These are phyloP conservation scores for Eupleurogrammus muticus DNA, from an alignment of 2,797 vertebrate species.

Conservation along the genomic window DNA sequence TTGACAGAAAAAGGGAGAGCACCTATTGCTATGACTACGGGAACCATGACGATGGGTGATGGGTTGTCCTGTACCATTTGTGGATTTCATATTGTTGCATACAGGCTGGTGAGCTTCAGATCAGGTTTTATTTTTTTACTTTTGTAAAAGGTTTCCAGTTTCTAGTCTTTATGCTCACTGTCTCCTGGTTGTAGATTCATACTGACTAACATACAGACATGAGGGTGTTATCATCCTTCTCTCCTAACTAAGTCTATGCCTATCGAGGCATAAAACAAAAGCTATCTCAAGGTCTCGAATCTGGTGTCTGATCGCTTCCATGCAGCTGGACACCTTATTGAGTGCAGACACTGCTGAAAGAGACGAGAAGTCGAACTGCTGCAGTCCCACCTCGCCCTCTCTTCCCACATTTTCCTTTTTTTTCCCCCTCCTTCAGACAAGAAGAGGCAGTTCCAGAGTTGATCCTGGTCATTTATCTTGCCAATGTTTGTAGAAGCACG, in stretches of 20 bases:
- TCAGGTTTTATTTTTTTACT: background rate
- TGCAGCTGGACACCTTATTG: slow-evolving; percentile 6
- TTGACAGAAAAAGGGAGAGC: no score
- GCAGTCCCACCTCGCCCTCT: slow-evolving; percentile 6
- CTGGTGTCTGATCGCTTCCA: slow-evolving; percentile 3
- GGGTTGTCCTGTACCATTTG: no score
- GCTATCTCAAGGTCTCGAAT: slow-evolving; percentile 2
- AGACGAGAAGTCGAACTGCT: slow-evolving; percentile 8
- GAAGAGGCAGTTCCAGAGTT: slow-evolving; percentile 29
- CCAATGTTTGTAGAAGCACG: slow-evolving; percentile 53
- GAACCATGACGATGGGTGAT: no score
- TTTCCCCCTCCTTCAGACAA: background rate
- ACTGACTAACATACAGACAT: background rate
- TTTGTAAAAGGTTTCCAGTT: background rate
- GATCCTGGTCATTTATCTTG: slow-evolving; percentile 69
- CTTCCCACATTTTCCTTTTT: background rate
- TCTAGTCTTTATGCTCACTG: background rate
- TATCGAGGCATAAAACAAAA: background rate
- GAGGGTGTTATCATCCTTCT: background rate
- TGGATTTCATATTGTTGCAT: no score
- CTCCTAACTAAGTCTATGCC: no score
- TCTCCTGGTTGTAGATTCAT: background rate
- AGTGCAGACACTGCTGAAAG: background rate
- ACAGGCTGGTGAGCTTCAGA: no score
- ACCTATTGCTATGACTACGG: no score